Evolutionary conservation across 2,888 invertebrate species (phyloP).

Genomic region (Halictus quadricinctus): DNA sequence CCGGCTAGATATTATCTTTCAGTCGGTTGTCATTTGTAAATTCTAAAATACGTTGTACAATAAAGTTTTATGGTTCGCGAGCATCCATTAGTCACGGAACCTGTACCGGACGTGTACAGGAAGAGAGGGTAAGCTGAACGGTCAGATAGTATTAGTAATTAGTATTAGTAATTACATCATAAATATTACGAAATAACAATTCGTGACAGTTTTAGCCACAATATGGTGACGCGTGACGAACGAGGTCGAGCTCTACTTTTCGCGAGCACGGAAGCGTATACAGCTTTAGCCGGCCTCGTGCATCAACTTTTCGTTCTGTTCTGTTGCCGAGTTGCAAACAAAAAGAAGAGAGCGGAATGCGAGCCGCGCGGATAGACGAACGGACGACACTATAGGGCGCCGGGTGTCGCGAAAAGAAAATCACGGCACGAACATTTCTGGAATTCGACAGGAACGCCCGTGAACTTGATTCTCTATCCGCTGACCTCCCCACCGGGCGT

Average conservation of each 20-base stretch:
- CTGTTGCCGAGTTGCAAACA: constrained; percentile 17
- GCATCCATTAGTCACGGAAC: constrained; percentile 9
- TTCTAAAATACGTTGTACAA: constrained; percentile 3
- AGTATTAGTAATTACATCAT: constrained; percentile 33
- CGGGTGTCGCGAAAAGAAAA: constrained; percentile 38
- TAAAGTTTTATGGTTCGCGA: constrained; percentile 12
- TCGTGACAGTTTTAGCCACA: constrained; percentile 40
- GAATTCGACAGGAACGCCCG: constrained; percentile 55
- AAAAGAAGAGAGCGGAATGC: constrained; percentile 24
- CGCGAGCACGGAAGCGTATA: constrained; percentile 47
- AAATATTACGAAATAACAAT: constrained; percentile 52
- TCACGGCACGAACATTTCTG: constrained; percentile 32
- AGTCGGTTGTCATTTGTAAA: neutral
- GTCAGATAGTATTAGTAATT: constrained; percentile 22
- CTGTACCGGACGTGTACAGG: neutral
- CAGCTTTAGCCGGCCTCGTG: constrained; percentile 25
- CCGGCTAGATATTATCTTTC: neutral
- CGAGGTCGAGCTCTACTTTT: constrained; percentile 59
- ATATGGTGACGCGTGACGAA: constrained; percentile 44
- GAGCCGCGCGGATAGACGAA: neutral
- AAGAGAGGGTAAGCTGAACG: neutral
- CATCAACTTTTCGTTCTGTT: constrained; percentile 38
- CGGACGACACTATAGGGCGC: neutral
- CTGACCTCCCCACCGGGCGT: constrained; percentile 39
- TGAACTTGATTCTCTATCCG: constrained; percentile 57